A percentile compares a stretch with the other conserved stretches of the same genome.
Conservation (phyloP, 1,140 invertebrate genomes). For the Platyscapa corneri region DNA sequence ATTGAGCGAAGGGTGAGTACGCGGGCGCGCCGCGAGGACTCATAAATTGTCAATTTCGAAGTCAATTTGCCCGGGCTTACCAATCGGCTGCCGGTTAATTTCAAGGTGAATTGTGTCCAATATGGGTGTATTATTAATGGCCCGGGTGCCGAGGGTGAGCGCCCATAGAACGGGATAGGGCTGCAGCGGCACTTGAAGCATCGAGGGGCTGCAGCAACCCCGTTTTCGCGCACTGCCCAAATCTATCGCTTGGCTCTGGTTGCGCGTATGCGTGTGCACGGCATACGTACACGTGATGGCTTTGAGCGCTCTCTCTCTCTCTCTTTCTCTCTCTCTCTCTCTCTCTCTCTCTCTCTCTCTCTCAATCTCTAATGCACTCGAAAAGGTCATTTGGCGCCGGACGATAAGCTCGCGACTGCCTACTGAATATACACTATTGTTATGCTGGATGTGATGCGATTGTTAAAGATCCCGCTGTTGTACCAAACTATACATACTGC, state of each 20-base stretch:
- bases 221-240: conserved; percentile 68
- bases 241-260: conserved; percentile 70
- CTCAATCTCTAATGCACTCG: conserved; percentile 48
- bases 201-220: conserved; percentile 68
- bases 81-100: conserved; percentile 75
- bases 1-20: background rate
- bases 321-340: background rate
- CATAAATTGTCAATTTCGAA: conserved; percentile 76
- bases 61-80: conserved; percentile 75
- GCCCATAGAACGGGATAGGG: conserved; percentile 55
- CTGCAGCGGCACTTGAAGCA: conserved; percentile 48
- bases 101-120: conserved; percentile 77
- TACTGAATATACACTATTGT: conserved; percentile 28
- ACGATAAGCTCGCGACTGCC: conserved; percentile 26
- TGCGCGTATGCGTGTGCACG: conserved; percentile 32
- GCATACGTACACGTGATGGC: conserved; percentile 40
- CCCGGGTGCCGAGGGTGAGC: conserved; percentile 55
- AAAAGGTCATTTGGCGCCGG: conserved; percentile 63
- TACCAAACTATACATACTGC: background rate
- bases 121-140: conserved; percentile 76
- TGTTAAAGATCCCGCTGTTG: conserved; percentile 40
- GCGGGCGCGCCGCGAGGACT: conserved; percentile 43
- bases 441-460: conserved; percentile 11
- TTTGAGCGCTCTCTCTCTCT: conserved; percentile 50
- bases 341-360: background rate